These are phyloP conservation scores for Pollenia amentaria DNA, from an alignment of 2,888 invertebrate species.

Conservation along the genomic window DNA sequence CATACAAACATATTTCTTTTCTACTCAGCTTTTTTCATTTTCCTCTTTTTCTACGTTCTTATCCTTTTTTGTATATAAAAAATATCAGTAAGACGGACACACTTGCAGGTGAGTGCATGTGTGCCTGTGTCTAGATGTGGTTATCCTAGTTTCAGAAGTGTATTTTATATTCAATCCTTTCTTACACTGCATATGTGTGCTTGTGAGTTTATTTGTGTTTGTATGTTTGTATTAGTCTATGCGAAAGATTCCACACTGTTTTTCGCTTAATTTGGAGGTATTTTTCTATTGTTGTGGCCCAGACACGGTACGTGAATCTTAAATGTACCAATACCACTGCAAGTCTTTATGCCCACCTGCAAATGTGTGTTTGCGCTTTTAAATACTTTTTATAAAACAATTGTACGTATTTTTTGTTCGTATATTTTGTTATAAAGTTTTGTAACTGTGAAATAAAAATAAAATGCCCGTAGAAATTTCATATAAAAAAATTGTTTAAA, in stretches of 20 bases:
- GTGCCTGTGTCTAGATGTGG: not conserved
- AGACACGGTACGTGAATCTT: constrained; percentile 49
- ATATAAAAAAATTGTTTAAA: constrained; percentile 38
- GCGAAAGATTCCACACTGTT: constrained; percentile 28
- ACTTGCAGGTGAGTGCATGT: not conserved
- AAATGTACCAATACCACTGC: constrained; percentile 27
- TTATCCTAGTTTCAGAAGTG: constrained; percentile 35
- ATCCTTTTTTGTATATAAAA: constrained; percentile 24
- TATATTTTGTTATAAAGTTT: constrained; percentile 29
- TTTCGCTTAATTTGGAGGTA: constrained; percentile 62
- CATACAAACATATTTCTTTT: constrained; percentile 13
- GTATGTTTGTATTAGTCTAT: not conserved
- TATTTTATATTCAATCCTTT: constrained; percentile 47
- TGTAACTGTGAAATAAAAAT: constrained; percentile 44
- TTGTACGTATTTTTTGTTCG: constrained; percentile 18
- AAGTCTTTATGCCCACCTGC: not conserved
- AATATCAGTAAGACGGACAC: constrained; percentile 33
- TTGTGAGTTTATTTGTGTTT: too few relatives aligned
- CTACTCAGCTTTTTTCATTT: not conserved
- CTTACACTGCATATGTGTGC: not conserved
- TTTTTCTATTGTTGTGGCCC: constrained; percentile 64
- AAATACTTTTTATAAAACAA: constrained; percentile 36
- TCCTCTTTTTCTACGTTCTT: constrained; percentile 18
- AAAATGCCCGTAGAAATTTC: constrained; percentile 13
- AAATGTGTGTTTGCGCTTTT: not conserved